Percentiles rank a stretch among this genome's conserved stretches.
phyloP scores from a whole-genome alignment of 2,888 invertebrate species.

The Junonia oenone region DNA sequence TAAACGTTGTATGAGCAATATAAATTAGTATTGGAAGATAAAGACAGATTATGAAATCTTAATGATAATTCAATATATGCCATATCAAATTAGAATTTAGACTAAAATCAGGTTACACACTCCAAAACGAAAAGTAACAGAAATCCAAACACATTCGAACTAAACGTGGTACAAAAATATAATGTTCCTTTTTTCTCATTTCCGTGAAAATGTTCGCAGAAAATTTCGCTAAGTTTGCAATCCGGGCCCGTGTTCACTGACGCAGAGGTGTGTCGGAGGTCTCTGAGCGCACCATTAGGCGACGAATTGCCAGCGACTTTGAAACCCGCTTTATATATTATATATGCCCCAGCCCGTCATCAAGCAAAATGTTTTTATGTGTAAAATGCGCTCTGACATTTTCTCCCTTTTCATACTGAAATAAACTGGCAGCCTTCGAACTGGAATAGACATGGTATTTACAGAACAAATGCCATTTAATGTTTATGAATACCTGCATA shows the following conservation, averaged over 20 bases:
- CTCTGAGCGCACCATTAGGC: conserved; percentile 26
- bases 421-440: neutral
- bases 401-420: neutral
- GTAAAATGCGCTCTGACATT: conserved; percentile 6
- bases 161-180: too few species aligned
- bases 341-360: conserved; percentile 19
- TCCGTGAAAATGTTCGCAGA: conserved; percentile 1
- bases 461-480: neutral
- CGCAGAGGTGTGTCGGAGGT: conserved; percentile 23
- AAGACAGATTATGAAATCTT: too few species aligned
- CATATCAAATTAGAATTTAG: too few species aligned
- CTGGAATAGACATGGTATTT: neutral
- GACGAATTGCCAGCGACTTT: conserved; percentile 22
- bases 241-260: conserved; percentile 19
- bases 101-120: too few species aligned
- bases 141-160: neutral
- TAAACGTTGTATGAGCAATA: too few species aligned
- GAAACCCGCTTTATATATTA: conserved; percentile 12
- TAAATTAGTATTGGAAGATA: too few species aligned
- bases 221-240: conserved; percentile 16
- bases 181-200: neutral
- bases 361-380: conserved; percentile 21
- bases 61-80: too few species aligned
- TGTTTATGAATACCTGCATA: neutral
- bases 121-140: too few species aligned